These are phyloP conservation scores for Tychaedon coryphoeus DNA, from an alignment of 2,113 vertebrate species.

Conservation along the genomic window DNA sequence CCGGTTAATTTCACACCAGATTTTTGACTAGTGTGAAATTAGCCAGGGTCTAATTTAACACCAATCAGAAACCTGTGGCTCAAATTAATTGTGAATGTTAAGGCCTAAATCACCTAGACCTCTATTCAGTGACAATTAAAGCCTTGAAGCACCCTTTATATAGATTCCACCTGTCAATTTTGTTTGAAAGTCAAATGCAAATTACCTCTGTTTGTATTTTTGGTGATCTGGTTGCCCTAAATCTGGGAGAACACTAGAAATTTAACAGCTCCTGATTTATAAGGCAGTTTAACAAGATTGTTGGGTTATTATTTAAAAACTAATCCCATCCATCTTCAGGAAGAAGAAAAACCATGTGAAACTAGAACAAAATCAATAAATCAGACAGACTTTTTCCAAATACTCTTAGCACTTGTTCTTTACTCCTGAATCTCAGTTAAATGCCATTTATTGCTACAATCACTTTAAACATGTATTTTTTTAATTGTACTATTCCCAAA, in stretches of 20 bases:
- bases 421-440: not conserved
- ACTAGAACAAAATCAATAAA: not conserved
- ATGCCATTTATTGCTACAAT: not conserved
- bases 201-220: not conserved
- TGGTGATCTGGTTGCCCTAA: not conserved
- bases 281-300: not conserved
- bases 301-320: not conserved
- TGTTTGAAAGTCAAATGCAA: conserved; percentile 19
- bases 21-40: conserved; percentile 49
- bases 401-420: not conserved
- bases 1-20: conserved; percentile 34
- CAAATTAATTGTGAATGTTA: conserved; percentile 37
- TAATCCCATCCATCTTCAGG: not conserved
- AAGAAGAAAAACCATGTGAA: not conserved
- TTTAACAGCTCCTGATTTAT: not conserved
- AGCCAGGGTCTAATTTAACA: conserved; percentile 55
- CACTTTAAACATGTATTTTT: not conserved
- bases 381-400: not conserved
- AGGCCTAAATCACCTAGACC: not conserved
- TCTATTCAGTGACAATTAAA: not conserved
- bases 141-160: not conserved
- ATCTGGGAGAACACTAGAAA: not conserved
- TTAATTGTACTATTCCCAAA: not conserved
- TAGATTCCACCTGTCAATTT: not conserved
- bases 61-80: conserved; percentile 17